These are phyloP conservation scores for rabbit (Oryctolagus cuniculus) DNA, from an alignment of 2,113 vertebrate genomes.

Conservation along the genomic window DNA sequence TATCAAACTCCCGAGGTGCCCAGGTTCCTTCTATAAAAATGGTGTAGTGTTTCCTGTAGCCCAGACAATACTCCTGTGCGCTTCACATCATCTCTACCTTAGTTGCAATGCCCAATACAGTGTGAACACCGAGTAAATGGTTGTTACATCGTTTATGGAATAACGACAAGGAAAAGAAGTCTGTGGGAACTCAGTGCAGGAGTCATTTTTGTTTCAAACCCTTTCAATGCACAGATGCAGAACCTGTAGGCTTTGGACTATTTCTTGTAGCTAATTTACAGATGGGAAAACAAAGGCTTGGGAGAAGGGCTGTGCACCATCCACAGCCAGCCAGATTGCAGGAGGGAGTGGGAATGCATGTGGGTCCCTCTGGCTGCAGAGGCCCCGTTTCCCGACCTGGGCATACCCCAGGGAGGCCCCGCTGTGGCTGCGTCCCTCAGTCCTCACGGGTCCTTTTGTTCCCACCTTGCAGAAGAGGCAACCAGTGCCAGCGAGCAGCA, in stretches of 20 bases:
- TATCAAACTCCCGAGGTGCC: not conserved
- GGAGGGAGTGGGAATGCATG: not conserved
- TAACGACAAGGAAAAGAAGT: not conserved
- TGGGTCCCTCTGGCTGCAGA: not conserved
- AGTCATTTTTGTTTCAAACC: not conserved
- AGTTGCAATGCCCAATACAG: not conserved
- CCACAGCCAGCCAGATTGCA: fast-evolving
- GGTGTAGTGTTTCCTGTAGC: not conserved
- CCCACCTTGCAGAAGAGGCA: not conserved
- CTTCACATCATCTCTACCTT: not conserved
- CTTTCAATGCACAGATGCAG: not conserved
- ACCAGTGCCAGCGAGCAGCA: not conserved
- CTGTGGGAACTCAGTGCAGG: not conserved
- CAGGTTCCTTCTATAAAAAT: not conserved
- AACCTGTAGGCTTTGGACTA: not conserved
- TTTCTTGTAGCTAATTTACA: not conserved
- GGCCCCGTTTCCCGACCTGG: fast-evolving
- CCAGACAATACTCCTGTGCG: not conserved
- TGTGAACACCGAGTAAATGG: not conserved
- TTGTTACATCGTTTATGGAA: not conserved
- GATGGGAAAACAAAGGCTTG: not conserved
- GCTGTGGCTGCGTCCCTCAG: fast-evolving
- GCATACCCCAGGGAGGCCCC: not conserved
- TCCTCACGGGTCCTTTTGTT: not conserved
- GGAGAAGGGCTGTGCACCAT: not conserved